These are phyloP conservation scores for Upupa epops DNA, from an alignment of 2,113 vertebrate genomes.

Conservation along the genomic window DNA sequence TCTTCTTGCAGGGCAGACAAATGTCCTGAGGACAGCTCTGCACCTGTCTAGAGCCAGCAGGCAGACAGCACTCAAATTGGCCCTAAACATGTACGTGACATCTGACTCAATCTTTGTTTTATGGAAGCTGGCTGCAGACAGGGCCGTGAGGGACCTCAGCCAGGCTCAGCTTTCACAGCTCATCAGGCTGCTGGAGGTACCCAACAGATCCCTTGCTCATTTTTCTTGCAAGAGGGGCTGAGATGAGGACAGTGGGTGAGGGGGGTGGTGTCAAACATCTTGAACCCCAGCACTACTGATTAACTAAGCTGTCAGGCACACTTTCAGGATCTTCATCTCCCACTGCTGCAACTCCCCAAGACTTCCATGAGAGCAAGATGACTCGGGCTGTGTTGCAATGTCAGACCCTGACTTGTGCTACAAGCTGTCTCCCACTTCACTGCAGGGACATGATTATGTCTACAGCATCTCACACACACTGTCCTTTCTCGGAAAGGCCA, in stretches of 20 bases:
- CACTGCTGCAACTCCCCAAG: background rate
- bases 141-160: background rate
- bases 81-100: accelerated
- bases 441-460: background rate
- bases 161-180: background rate
- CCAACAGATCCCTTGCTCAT: background rate
- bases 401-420: background rate
- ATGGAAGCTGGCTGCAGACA: background rate
- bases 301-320: background rate
- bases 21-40: accelerated
- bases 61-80: background rate
- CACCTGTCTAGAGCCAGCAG: background rate
- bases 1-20: background rate
- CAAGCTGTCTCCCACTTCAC: background rate
- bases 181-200: background rate
- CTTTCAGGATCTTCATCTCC: background rate
- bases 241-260: accelerated
- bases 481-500: background rate
- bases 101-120: background rate
- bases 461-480: background rate
- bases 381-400: background rate
- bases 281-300: background rate
- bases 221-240: background rate
- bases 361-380: background rate
- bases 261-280: background rate